Evolutionary conservation across 2,113 vertebrate species (phyloP).

Genomic region (Gambusia holbrooki): DNA sequence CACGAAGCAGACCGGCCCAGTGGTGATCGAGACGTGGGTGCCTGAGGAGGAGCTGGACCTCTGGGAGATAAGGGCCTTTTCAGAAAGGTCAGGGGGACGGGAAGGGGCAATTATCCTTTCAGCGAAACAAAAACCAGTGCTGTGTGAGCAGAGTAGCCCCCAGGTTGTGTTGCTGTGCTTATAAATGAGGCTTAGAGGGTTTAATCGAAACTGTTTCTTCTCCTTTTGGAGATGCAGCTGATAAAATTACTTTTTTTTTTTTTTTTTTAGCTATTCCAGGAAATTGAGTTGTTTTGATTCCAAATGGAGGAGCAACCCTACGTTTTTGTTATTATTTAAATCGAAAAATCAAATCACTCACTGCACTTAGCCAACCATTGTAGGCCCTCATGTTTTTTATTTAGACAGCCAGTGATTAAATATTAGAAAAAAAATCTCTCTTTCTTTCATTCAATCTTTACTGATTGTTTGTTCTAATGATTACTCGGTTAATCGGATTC

Average conservation of each 20-base stretch:
- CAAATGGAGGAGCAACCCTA: too few relatives aligned
- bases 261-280: too few relatives aligned
- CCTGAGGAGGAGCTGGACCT: constrained; percentile 97
- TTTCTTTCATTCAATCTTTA: not conserved
- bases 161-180: not conserved
- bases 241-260: too few relatives aligned
- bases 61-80: constrained; percentile 99
- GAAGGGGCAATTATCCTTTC: not conserved
- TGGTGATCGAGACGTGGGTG: constrained; percentile 98
- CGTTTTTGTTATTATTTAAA: too few relatives aligned
- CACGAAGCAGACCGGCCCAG: constrained; percentile 96
- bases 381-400: not conserved
- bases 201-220: too few relatives aligned
- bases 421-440: not conserved
- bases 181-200: not conserved
- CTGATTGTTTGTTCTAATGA: too few relatives aligned
- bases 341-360: too few relatives aligned
- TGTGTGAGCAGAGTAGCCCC: not conserved
- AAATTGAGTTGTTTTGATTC: too few relatives aligned
- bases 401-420: not conserved
- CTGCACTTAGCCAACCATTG: too few relatives aligned
- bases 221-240: too few relatives aligned
- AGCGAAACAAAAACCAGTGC: not conserved
- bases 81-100: constrained; percentile 92
- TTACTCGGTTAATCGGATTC: too few relatives aligned